These are phyloP conservation scores for Cygnus olor DNA, from an alignment of 2,797 vertebrate genomes.

Conservation along the genomic window DNA sequence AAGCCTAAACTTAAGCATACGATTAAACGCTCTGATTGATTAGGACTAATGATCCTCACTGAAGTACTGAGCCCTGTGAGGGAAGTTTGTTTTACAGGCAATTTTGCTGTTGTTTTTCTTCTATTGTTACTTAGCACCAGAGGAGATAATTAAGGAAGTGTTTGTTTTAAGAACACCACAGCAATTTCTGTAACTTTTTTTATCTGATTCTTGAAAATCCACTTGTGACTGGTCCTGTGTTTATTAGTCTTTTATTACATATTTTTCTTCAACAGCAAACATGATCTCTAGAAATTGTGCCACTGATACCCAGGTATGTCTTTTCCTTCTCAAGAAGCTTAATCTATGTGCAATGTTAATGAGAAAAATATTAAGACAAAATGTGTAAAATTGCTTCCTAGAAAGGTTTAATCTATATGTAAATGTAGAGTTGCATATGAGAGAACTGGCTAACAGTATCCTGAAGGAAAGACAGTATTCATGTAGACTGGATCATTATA, in stretches of 20 bases:
- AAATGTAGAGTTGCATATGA: slow-evolving; percentile 53
- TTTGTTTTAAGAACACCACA: slow-evolving; percentile 37
- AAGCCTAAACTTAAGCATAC: slow-evolving; percentile 56
- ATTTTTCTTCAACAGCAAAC: slow-evolving; percentile 41
- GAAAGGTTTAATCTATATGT: slow-evolving; percentile 74
- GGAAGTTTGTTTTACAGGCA: slow-evolving; percentile 58
- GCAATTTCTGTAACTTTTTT: slow-evolving; percentile 25
- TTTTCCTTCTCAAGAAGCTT: slow-evolving; percentile 27
- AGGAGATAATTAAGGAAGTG: slow-evolving; percentile 52
- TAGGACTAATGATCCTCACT: slow-evolving; percentile 43
- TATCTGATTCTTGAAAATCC: slow-evolving; percentile 39
- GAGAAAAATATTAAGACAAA: slow-evolving; percentile 74
- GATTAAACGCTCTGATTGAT: slow-evolving; percentile 62
- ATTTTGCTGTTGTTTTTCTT: slow-evolving; percentile 45
- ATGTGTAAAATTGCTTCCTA: slow-evolving; percentile 69
- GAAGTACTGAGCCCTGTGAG: slow-evolving; percentile 48
- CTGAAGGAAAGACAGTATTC: slow-evolving; percentile 45
- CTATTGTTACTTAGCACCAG: slow-evolving; percentile 40
- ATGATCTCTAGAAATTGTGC: slow-evolving; percentile 6
- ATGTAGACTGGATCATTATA: background rate
- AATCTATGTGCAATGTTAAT: slow-evolving; percentile 61
- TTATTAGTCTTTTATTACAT: slow-evolving; percentile 28
- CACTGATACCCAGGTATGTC: slow-evolving; percentile 41
- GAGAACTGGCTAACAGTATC: slow-evolving; percentile 35
- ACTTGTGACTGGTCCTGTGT: slow-evolving; percentile 4